Percentiles rank a stretch among this genome's conserved stretches.
These are phyloP conservation scores for Crotophaga sulcirostris DNA, from an alignment of 2,113 vertebrate species.

Conservation along the genomic window DNA sequence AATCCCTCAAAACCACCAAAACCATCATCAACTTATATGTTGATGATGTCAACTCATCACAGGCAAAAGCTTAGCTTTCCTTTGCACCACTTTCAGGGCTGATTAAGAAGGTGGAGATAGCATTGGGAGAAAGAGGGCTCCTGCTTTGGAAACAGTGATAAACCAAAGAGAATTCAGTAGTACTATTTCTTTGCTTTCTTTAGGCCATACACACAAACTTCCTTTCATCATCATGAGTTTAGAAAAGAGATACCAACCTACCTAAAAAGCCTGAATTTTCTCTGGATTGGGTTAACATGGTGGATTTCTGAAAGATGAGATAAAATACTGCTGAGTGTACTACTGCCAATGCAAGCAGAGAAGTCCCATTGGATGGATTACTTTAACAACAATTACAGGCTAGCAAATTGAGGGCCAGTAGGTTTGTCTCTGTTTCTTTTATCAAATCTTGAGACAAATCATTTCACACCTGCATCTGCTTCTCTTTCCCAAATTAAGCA, in stretches of 20 bases:
- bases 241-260: neutral
- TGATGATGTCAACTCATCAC: neutral
- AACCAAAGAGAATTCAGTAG: neutral
- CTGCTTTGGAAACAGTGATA: neutral
- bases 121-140: neutral
- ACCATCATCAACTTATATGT: neutral
- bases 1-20: neutral
- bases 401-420: neutral
- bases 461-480: neutral
- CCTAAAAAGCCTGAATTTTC: neutral
- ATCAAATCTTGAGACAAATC: neutral
- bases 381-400: neutral
- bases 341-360: neutral
- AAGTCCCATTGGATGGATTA: neutral
- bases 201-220: neutral
- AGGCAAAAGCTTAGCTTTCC: neutral
- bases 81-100: neutral
- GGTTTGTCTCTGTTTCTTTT: neutral
- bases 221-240: neutral
- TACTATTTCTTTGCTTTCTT: neutral
- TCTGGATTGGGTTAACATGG: neutral
- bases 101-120: neutral
- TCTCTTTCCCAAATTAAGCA: neutral
- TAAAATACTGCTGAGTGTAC: neutral
- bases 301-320: neutral